Base-by-base conservation (phyloP, 1,140 invertebrate species). In the Schlechtendalia chinensis region DNA sequence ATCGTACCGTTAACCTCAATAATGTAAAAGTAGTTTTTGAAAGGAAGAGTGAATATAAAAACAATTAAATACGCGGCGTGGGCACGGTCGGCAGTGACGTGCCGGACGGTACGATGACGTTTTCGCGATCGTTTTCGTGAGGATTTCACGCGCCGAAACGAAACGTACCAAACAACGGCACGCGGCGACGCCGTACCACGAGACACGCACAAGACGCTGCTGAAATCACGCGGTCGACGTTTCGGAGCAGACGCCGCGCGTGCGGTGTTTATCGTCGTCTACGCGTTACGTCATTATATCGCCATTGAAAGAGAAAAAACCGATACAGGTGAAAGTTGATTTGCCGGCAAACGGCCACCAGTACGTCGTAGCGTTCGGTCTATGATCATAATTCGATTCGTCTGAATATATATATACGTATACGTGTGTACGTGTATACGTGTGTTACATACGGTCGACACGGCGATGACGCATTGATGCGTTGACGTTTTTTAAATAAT, bases 271-370 rank as follows among this genome's bases (percentile, higher is more conserved):
- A 63, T 79, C 58, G 58, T 79, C 56, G n/a, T n/a, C n/a, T n/a
- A n/a, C 61, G 27, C 12, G 17, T 79, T 79, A 59, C 75, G 56
- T 79, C 75, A 79, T 79, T 61, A 27, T 79, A 27, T 79, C 32
- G 56, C 75, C 75, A 79, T 79, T 79, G 56, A 79, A 58, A 79
- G 45, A n/a, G n/a, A n/a, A 75, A 74, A 77, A 77, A 79, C 24
- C 54, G 29, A 47, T 79, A 27, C 61, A 79, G 75, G 75, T 79
- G 75, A 79, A 79, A 79, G 75, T 79, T 61, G 75, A 79, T 79
- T 79, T 63, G 75, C 56, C 56, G 29, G 69, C 53, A 47, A 69
- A 39, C 67, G 47, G 39, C 67, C 50, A n/a, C 67, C 47, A 50
- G 27, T 8, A 39, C 39, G 12, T 69, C 24, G 24, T 69, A 50